Conservation (phyloP, 2,113 vertebrate species). For the Eonycteris spelaea region DNA sequence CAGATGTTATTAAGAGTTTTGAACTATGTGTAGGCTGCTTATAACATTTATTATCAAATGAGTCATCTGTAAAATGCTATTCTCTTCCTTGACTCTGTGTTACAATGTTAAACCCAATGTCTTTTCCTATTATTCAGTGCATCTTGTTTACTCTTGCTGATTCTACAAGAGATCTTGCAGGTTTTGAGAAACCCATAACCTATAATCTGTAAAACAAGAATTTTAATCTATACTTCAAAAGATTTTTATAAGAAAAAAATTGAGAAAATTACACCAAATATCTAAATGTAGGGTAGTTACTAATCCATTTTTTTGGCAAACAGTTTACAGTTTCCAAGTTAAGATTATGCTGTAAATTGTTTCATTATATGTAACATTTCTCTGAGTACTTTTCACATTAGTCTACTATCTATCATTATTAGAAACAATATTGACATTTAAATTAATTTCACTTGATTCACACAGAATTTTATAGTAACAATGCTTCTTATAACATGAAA, state of each 20-base stretch:
- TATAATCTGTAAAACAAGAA: neutral
- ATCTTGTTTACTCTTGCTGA: neutral
- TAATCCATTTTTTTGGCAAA: neutral
- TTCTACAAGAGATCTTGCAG: neutral
- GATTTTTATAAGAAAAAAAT: neutral
- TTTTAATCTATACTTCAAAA: neutral
- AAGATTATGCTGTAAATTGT: neutral
- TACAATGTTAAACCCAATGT: neutral
- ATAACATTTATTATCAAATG: neutral
- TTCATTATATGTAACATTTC: neutral
- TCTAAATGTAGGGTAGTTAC: neutral
- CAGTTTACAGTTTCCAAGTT: neutral
- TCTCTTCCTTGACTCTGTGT: neutral
- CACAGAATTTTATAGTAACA: neutral
- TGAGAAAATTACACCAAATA: neutral
- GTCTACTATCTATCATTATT: neutral
- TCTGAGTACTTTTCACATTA: neutral
- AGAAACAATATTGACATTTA: neutral
- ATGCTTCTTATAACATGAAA: neutral
- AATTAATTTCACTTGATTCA: conserved; percentile 21
- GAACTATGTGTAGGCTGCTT: neutral
- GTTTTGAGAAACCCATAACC: neutral
- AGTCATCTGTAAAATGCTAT: neutral
- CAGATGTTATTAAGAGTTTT: neutral
- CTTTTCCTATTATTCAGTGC: neutral